These are phyloP conservation scores for Apamea sordens DNA, from an alignment of 2,888 invertebrate species.

Conservation along the genomic window DNA sequence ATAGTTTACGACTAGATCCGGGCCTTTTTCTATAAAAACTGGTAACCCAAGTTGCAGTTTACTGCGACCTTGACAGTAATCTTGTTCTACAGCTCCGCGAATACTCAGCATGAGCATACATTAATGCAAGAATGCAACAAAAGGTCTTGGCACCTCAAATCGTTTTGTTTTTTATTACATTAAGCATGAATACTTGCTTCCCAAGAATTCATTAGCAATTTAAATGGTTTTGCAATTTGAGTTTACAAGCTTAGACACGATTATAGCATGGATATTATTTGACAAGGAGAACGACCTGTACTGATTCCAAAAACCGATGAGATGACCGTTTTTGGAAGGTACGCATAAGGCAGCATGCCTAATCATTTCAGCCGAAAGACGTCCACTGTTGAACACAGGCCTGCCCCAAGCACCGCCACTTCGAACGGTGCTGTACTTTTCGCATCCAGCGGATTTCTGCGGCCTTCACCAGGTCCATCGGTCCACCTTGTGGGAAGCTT, in stretches of 20 bases:
- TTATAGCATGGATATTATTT: neutral
- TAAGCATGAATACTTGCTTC: slow-evolving; percentile 17
- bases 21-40: slow-evolving; percentile 51
- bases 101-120: slow-evolving; percentile 33
- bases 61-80: slow-evolving; percentile 51
- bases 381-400: neutral
- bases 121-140: slow-evolving; percentile 27
- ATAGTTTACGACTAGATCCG: slow-evolving; percentile 45
- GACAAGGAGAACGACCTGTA: too few relatives aligned
- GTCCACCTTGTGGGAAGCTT: neutral
- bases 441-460: neutral
- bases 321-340: neutral
- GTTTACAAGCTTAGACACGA: neutral
- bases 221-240: neutral
- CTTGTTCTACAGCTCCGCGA: slow-evolving; percentile 40
- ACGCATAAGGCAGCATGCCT: too few relatives aligned
- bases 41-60: slow-evolving; percentile 33
- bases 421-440: neutral
- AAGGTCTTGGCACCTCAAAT: slow-evolving; percentile 7
- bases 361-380: neutral
- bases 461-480: neutral
- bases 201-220: slow-evolving; percentile 24
- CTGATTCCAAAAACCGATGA: neutral
- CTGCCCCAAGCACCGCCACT: neutral
- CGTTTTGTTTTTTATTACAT: slow-evolving; percentile 13